phyloP scores from a whole-genome alignment of 1,140 invertebrate species.

The Leptestheria dahalacensis region DNA sequence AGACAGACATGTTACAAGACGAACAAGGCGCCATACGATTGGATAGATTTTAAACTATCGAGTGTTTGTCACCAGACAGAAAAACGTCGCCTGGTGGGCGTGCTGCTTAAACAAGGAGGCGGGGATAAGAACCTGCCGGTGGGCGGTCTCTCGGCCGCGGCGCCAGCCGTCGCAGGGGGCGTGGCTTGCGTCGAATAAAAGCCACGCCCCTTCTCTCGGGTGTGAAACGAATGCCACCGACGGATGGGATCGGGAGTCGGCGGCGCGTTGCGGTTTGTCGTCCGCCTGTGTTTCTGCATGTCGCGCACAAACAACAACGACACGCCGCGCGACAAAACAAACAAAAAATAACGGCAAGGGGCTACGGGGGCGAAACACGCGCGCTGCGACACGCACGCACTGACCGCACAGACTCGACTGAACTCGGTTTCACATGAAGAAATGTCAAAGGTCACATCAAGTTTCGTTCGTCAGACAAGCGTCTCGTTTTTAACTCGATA shows the following conservation, averaged over 20 bases:
- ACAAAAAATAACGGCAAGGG: background rate
- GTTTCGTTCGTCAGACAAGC: no score
- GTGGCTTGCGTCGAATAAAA: conserved; percentile 10
- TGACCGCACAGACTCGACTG: no score
- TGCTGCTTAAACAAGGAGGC: conserved; percentile 24
- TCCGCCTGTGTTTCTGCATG: conserved; percentile 18
- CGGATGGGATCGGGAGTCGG: conserved; percentile 28
- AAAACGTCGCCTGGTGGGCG: conserved; percentile 32
- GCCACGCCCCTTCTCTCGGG: conserved; percentile 17
- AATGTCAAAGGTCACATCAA: no score
- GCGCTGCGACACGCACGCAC: no score
- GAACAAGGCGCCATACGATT: no score
- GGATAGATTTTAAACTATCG: no score
- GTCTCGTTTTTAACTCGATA: no score
- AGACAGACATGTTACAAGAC: no score
- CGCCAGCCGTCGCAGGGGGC: conserved; percentile 8
- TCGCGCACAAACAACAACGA: background rate
- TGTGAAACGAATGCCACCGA: conserved; percentile 40
- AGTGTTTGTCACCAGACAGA: conserved; percentile 34
- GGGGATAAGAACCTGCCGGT: conserved; percentile 17
- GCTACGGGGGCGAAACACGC: no score
- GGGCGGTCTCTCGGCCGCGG: conserved; percentile 6
- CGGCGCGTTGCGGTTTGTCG: conserved; percentile 12
- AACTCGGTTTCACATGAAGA: no score
- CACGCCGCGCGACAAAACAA: background rate